Evolutionary conservation across 2,888 invertebrate species (phyloP), one percentile per base, ranked within the genome.

Genomic region (Mythimna ferrago): DNA sequence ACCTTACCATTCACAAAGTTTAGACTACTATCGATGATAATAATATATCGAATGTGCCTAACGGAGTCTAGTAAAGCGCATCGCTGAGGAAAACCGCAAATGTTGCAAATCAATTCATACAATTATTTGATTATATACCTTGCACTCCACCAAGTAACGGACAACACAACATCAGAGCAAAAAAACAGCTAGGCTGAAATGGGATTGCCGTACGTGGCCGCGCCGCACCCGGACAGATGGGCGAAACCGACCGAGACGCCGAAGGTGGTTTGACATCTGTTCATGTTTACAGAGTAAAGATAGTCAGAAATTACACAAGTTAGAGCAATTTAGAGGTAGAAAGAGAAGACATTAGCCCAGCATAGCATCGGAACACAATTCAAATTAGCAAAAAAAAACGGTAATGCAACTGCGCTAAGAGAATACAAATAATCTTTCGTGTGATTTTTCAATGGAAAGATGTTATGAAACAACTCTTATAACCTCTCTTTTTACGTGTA

Each of bases 31-130:
- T 67, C 44, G n/a, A 44, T n/a, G n/a, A 44, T 35, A 35, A 10
- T 58, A 58, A 35, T 38, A 58, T 74, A 11, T 54, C n/a, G 53
- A 35, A 60, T 75, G n/a, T 54, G n/a, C 44, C 44, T 74, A 61
- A 61, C 74, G 60, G 68, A 61, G 38, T 35, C 35, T 7, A 11
- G 16, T 48, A 5, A 21, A 75, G n/a, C 53, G 53, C 26, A 74
- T 35, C 14, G 54, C 19, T 32, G 14, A 21, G 6, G 35, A 66
- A 41, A 74, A 74, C 53, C 21, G 53, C 51, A 11, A 73, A 53
- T 35, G 19, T 19, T 32, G 41, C 41, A 21, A 41, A 58, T 51
- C 10, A 14, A 35, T 19, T 14, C 14, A 57, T 11, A 38, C 14
- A 26, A 26, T 26, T 26, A 56, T 35, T 56, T 61, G 11, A 41